phyloP scores from a whole-genome alignment of 2,888 invertebrate species.

The Cheilosia grossa region DNA sequence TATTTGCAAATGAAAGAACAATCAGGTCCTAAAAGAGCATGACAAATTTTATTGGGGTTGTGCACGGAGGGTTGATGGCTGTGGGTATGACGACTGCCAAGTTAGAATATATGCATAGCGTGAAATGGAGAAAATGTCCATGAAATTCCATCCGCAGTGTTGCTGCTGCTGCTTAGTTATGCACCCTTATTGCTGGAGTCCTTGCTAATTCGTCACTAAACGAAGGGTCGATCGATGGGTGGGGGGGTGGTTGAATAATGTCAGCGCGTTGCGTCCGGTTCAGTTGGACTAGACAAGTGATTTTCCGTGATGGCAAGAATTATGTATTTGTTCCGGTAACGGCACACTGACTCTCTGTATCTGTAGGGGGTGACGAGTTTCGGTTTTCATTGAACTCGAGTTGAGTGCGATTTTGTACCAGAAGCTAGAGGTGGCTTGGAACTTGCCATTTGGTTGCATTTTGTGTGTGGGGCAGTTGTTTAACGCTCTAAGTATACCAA shows the following conservation, averaged over 20 bases:
- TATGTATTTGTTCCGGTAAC: conserved; percentile 54
- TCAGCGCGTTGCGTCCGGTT: conserved; percentile 58
- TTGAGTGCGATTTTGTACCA: too few relatives aligned
- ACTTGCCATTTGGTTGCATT: too few relatives aligned
- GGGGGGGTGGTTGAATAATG: conserved; percentile 22
- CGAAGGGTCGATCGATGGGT: conserved; percentile 37
- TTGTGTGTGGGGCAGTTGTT: too few relatives aligned
- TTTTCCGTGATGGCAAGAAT: conserved; percentile 43
- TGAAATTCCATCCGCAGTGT: conserved; percentile 31
- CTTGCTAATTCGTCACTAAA: conserved; percentile 72
- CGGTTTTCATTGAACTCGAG: too few relatives aligned
- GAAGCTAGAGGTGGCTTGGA: too few relatives aligned
- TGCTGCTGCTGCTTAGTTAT: conserved; percentile 49
- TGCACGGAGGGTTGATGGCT: conserved; percentile 27
- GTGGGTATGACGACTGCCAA: conserved; percentile 11
- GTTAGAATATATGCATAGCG: conserved; percentile 8
- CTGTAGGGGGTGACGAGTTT: neutral
- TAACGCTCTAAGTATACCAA: too few relatives aligned
- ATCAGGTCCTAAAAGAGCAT: conserved; percentile 75
- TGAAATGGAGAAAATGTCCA: conserved; percentile 20
- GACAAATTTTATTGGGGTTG: conserved; percentile 76
- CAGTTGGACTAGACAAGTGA: conserved; percentile 51
- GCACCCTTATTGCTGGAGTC: conserved; percentile 56
- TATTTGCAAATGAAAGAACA: conserved; percentile 72
- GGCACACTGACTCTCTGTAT: neutral